Evolutionary conservation across 1,140 invertebrate genomes (phyloP).

Genomic region (Bombus cullumanus): DNA sequence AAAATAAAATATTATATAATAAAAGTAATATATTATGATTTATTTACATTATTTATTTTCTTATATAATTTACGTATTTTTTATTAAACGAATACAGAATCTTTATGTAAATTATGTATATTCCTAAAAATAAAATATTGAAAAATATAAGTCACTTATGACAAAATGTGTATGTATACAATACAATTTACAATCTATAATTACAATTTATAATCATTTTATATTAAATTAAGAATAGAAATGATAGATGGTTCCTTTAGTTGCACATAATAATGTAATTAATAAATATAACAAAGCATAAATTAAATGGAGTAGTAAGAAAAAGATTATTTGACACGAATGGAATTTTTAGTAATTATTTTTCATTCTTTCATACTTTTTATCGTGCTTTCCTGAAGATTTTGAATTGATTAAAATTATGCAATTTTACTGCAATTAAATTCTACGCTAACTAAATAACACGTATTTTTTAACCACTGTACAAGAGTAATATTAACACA

Average conservation of each 20-base stretch:
- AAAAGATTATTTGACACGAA: neutral
- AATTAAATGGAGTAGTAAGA: neutral
- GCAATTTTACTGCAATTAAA: neutral
- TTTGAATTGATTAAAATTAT: neutral
- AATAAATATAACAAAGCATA: neutral
- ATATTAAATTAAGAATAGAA: neutral
- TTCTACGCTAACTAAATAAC: neutral
- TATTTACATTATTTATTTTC: neutral
- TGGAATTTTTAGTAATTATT: neutral
- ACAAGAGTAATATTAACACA: neutral
- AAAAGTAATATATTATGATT: neutral
- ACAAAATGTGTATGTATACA: neutral
- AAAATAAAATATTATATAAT: neutral
- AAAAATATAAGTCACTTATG: neutral
- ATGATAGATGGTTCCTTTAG: neutral
- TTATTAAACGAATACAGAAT: neutral
- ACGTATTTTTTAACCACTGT: neutral
- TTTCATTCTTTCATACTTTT: neutral
- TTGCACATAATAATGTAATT: neutral
- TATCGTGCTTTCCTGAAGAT: neutral
- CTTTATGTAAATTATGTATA: neutral
- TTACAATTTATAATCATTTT: neutral
- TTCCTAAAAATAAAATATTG: neutral
- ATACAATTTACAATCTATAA: neutral
- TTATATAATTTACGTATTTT: neutral